A percentile compares a stretch with the other conserved stretches of the same genome.
These are phyloP conservation scores for Sebastes itinus DNA, from an alignment of 2,797 vertebrate genomes.

Conservation along the genomic window DNA sequence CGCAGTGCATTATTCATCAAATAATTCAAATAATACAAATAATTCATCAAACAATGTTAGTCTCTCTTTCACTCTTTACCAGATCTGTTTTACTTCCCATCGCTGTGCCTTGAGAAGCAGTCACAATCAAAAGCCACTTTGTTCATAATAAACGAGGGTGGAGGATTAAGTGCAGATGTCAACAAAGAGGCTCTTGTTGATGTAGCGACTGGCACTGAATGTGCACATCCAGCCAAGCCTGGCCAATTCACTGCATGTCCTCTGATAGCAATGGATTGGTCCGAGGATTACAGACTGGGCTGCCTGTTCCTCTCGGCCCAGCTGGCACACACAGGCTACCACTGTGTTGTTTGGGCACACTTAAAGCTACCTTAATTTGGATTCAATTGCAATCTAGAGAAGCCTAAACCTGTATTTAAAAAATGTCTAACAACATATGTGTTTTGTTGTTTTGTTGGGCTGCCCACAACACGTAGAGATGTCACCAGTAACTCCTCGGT, in stretches of 20 bases:
- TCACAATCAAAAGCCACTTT: conserved; percentile 60
- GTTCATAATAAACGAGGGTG: conserved; percentile 45
- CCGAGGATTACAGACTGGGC: conserved; percentile 42
- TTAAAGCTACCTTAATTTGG: neutral
- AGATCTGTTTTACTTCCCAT: conserved; percentile 18
- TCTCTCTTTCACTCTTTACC: conserved; percentile 12
- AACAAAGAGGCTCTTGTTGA: conserved; percentile 67
- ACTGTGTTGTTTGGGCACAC: conserved; percentile 28
- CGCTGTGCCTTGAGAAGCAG: conserved; percentile 23
- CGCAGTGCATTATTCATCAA: conserved; percentile 50
- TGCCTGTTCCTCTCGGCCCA: conserved; percentile 51
- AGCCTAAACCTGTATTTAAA: neutral
- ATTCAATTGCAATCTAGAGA: neutral
- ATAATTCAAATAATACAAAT: conserved; percentile 58
- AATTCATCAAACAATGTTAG: conserved; percentile 44
- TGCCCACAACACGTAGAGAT: neutral
- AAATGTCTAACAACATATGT: neutral
- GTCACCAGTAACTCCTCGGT: neutral
- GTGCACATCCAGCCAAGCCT: conserved; percentile 24
- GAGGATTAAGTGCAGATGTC: conserved; percentile 64
- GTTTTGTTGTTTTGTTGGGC: neutral
- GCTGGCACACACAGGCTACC: conserved; percentile 48
- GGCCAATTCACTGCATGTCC: conserved; percentile 19
- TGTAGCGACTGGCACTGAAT: conserved; percentile 31
- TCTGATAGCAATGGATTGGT: conserved; percentile 35